Percentiles rank a stretch among this genome's conserved stretches.
phyloP scores from a whole-genome alignment of 2,888 invertebrate genomes.

The Oscheius sp. region DNA sequence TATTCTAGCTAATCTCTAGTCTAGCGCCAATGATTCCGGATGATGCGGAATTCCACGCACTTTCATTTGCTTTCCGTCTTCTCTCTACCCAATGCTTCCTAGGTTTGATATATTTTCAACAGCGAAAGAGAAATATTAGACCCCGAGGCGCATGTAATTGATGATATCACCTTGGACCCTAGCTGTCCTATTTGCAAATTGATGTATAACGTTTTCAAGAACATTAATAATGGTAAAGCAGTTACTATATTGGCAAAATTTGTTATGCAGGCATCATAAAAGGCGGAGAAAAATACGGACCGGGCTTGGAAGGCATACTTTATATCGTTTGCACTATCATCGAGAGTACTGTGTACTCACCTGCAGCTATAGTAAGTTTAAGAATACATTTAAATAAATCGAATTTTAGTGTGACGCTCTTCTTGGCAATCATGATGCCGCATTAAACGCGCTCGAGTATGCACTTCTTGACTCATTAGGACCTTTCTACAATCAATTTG shows the following conservation, averaged over 20 bases:
- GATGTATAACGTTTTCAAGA: background rate
- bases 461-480: background rate
- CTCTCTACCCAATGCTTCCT: background rate
- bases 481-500: background rate
- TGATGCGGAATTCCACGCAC: background rate
- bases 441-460: background rate
- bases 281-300: too few relatives aligned
- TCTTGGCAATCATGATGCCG: constrained; percentile 20
- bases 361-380: background rate
- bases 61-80: background rate
- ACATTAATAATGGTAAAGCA: background rate
- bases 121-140: too few relatives aligned
- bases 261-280: too few relatives aligned
- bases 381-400: background rate
- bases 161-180: background rate
- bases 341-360: too few relatives aligned
- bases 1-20: too few relatives aligned
- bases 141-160: background rate
- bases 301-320: too few relatives aligned
- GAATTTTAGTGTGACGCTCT: background rate
- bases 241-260: too few relatives aligned
- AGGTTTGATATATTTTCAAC: background rate
- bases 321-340: too few relatives aligned
- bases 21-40: too few relatives aligned
- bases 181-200: background rate